Evolutionary conservation across 2,797 vertebrate species (phyloP), one percentile per base, ranked within the genome.

Genomic region (Sebastes variabilis): DNA sequence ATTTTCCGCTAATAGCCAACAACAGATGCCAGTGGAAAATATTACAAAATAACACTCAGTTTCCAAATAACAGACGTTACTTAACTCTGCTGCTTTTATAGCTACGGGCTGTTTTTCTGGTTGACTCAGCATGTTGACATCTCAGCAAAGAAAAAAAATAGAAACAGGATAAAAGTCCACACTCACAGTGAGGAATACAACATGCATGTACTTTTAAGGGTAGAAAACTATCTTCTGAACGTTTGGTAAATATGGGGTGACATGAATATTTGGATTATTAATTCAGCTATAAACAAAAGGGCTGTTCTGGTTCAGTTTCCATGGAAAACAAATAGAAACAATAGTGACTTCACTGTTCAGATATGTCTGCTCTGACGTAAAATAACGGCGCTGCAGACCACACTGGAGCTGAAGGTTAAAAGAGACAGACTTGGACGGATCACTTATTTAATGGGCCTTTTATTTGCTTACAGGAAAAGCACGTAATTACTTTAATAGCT

Each of bases 21-120:
- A 79, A 66, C 32, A 75, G 79, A 86, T 65, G 82, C 72, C 66
- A 85, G 71, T 83, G 86, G 88, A 80, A 92, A 87, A 88, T 76
- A 66, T 69, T 55, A 70, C 54, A 16, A 65, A 75, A 42, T 60
- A 82, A 49, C 25, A 59, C 36, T 55, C 18, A 25, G 7, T 81
- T 78, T 83, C 66, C 55, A 34, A 87, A 77, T 80, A 38, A 78
- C 16, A 30, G 14, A 68, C 6, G 20, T 80, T 59, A 61, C 46
- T 12, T n/a, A 27, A 10, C 61, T 60, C 20, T 42, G 66, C 78
- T 68, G 52, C 14, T 42, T 34, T 64, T 34, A 46, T 2, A 29
- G 10, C 42, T 29, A 24, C 14, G 61, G 70, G 60, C 38, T 56
- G 56, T 29, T 81, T 81, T 78, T 54, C 5, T 34, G 73, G 13